A percentile compares a stretch with the other conserved stretches of the same genome.
Conservation (phyloP, 2,113 vertebrate species). For the Corythornis vintsioides region DNA sequence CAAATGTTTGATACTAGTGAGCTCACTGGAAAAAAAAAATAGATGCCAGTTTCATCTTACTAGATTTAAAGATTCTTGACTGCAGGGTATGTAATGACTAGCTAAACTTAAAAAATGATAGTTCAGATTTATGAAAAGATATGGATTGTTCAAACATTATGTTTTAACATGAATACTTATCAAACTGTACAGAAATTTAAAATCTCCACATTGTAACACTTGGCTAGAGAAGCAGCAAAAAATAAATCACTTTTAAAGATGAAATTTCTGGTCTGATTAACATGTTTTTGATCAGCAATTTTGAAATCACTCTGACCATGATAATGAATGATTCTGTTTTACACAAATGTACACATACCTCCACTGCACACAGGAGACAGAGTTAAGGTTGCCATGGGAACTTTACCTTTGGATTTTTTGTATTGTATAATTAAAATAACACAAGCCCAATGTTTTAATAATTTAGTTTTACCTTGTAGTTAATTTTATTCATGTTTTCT, state of each 20-base stretch:
- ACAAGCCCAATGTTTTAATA: neutral
- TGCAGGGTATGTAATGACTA: neutral
- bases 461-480: constrained; percentile 3
- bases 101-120: neutral
- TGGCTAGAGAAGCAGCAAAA: neutral
- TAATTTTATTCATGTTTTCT: neutral
- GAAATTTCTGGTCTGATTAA: neutral
- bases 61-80: neutral
- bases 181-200: constrained; percentile 15
- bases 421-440: constrained; percentile 18
- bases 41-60: neutral
- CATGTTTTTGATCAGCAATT: neutral
- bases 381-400: constrained; percentile 28
- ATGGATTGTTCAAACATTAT: neutral
- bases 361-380: neutral
- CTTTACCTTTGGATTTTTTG: neutral
- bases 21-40: neutral
- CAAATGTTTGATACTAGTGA: neutral
- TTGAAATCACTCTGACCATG: neutral
- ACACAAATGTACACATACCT: neutral
- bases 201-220: neutral
- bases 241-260: neutral
- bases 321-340: neutral
- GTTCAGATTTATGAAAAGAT: constrained; percentile 2
- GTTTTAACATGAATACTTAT: neutral